Base-by-base conservation (phyloP, 1,140 invertebrate genomes). In the Tetraneura akinire region DNA sequence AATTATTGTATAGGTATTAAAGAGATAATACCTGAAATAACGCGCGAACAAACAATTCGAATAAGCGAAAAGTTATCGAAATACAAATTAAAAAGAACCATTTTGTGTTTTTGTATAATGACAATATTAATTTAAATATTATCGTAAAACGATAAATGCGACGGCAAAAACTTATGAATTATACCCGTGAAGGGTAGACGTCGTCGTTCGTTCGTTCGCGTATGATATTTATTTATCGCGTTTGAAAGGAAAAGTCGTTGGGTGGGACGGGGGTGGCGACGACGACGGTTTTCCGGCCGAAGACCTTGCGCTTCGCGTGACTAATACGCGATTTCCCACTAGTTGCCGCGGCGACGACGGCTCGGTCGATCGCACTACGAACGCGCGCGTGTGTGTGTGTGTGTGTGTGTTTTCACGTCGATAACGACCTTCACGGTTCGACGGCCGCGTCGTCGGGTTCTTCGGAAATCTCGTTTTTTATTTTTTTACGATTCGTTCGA, bases 261-360 rank as follows among this genome's bases (percentile, higher is more conserved):
- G 49, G 49, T 37, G 32, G 32, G 32, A 37, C 8, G 32, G 9
- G 29, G 64, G 37, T 18, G n/a, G 64, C 32, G 64, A n/a, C 66
- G 16, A 45, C 47, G 26, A 14, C 2, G 37, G 37, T 78, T 78
- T 78, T 78, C 74, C 55, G 74, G 74, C 74, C 55, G 74, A 60
- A 47, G 74, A 78, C 74, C 74, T 78, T 78, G 74, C 74, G 74
- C 74, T 78, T 78, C 74, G 74, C 74, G 74, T 78, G 74, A 78
- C 74, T 78, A 78, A 78, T 62, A 47, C 14, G 42, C 74, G 74
- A 78, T 78, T 78, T 78, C 53, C 74, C 74, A 78, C 74, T 29
- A 62, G 73, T 76, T 76, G 73, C 73, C 73, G 53, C 21, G 37
- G 32, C 32, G 32, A 13, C 37, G 49, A 13, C 37, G 49, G 53